Evolutionary conservation across 2,888 invertebrate genomes (phyloP), one percentile per base, ranked within the genome.

Genomic region (Phragmatobia fuliginosa): DNA sequence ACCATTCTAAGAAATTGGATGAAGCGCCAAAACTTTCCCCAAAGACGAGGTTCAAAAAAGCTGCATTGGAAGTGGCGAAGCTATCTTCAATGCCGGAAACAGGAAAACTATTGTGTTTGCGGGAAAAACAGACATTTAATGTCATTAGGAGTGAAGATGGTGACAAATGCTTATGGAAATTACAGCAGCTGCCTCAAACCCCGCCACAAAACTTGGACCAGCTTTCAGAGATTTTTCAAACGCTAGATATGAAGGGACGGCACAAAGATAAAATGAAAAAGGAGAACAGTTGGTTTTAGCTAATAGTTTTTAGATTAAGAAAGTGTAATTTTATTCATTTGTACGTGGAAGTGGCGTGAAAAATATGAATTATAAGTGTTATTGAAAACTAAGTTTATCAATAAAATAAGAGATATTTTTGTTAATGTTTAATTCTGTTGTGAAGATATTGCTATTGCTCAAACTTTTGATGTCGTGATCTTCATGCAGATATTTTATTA

Each of bases 281-380:
- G 80, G 95, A 91, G 76, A 92, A 95, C 82, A 94, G 94, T 86
- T 95, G 95, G 95, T 95, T 95, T 83, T 95, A 87, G 83, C 62
- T 41, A 49, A 41, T 64, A 65, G 28, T 58, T 56, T 66, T 70
- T 83, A 86, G 83, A 70, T 68, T 88, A 86, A 90, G 89, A 85
- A 83, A 86, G 86, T 83, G 81, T 67, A 74, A 69, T 71, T 59
- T 73, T 63, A 72, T 85, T 87, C 83, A 86, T 72, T 79, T 77
- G 76, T 78, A 75, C 28, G 73, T 72, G 77, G 77, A 64, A 79
- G 76, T 60, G 62, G 32, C 31, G 75, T 67, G 18, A 6, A 45
- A 66, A 62, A 52, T 69, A 56, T 41, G 63, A 62, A 25, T 77
- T 85, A n/a, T 89, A 90, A 89, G 89, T 87, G 86, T 84, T 86